These are phyloP conservation scores for Corythornis leucogaster DNA, from an alignment of 2,797 vertebrate species.

Conservation along the genomic window DNA sequence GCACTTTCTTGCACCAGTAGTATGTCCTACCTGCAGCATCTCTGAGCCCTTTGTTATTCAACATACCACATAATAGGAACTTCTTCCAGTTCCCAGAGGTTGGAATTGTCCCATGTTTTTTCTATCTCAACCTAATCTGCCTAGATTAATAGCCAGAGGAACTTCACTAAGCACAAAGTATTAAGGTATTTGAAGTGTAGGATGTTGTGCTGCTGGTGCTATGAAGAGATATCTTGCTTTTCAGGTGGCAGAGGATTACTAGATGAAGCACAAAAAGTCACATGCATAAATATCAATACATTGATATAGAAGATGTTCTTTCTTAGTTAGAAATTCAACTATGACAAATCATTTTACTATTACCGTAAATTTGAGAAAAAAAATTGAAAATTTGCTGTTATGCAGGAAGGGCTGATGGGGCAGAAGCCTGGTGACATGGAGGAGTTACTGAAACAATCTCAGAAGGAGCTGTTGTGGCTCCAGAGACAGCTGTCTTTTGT, in stretches of 20 bases:
- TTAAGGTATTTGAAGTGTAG: background rate
- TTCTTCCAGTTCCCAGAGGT: background rate
- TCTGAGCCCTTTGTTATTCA: background rate
- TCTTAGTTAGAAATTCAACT: background rate
- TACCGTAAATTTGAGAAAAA: background rate
- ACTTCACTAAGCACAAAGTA: background rate
- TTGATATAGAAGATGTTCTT: background rate
- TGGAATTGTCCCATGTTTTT: background rate
- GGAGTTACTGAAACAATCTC: constrained; percentile 78
- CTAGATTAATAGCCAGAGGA: background rate
- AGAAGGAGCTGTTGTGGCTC: constrained; percentile 78
- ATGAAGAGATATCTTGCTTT: background rate
- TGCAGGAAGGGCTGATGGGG: constrained; percentile 81
- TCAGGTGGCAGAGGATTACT: background rate
- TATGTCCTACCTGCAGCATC: background rate
- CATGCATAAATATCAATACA: background rate
- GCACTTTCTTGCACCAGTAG: too few relatives aligned
- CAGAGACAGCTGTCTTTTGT: constrained; percentile 79
- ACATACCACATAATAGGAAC: rapidly evolving
- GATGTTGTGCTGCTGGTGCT: background rate
- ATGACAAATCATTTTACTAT: background rate
- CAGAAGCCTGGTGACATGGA: constrained; percentile 77
- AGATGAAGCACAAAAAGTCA: background rate
- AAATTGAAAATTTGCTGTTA: background rate
- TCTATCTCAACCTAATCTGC: background rate